phyloP scores from a whole-genome alignment of 2,113 vertebrate species.

The Muntiacus reevesi region DNA sequence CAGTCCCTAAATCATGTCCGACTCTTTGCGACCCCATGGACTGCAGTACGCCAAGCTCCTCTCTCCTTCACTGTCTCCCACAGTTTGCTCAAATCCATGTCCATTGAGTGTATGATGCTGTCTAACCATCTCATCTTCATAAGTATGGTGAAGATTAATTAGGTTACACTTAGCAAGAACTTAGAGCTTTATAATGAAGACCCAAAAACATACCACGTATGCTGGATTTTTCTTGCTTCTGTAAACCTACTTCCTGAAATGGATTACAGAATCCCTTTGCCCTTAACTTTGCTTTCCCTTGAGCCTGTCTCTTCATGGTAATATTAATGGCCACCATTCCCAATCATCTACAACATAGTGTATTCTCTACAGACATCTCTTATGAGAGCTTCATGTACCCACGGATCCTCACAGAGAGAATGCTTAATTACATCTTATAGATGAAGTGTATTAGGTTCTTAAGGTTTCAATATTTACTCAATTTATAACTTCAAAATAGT shows the following conservation, averaged over 20 bases:
- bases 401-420: not conserved
- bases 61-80: not conserved
- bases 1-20: not conserved
- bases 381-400: not conserved
- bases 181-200: not conserved
- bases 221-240: not conserved
- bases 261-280: not conserved
- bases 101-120: not conserved
- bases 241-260: not conserved
- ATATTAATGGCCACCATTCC: not conserved
- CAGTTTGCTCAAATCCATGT: not conserved
- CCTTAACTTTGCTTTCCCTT: not conserved
- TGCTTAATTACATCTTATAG: not conserved
- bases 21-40: not conserved
- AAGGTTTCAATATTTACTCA: not conserved
- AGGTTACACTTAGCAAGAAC: not conserved
- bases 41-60: not conserved
- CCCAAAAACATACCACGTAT: not conserved
- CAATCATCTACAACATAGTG: no score
- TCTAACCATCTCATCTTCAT: not conserved
- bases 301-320: not conserved
- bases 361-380: not conserved
- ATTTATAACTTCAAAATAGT: not conserved
- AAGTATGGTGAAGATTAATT: not conserved
- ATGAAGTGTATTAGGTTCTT: not conserved